These are phyloP conservation scores for Sialia sialis DNA, from an alignment of 2,113 vertebrate genomes.

Conservation along the genomic window DNA sequence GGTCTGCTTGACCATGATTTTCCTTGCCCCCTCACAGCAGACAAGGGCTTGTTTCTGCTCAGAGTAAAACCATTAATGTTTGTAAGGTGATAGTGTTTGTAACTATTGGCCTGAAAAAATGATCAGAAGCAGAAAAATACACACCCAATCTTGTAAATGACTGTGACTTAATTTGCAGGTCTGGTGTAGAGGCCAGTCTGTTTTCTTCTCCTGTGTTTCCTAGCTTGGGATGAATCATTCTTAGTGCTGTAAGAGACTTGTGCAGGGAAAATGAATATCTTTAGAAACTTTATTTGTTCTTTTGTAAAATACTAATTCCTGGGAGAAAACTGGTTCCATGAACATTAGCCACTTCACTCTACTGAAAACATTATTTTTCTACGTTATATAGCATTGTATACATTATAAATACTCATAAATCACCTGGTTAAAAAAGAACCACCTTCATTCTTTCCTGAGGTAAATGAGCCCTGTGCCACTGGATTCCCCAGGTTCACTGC, in stretches of 20 bases:
- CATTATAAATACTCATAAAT: not conserved
- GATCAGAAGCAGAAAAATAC: not conserved
- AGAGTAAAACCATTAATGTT: not conserved
- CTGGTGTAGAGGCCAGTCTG: not conserved
- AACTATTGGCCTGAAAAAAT: not conserved
- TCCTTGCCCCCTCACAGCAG: not conserved
- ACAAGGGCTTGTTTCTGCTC: not conserved
- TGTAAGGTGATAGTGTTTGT: not conserved
- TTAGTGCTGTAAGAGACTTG: not conserved
- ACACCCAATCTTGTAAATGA: not conserved
- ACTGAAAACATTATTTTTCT: not conserved
- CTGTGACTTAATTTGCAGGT: not conserved
- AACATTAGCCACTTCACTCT: not conserved
- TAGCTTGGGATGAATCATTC: not conserved
- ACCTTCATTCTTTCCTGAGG: not conserved
- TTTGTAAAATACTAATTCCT: not conserved
- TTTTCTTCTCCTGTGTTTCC: not conserved
- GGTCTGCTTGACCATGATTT: not conserved
- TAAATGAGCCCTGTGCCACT: not conserved
- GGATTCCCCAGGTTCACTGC: not conserved
- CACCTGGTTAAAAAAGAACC: not conserved
- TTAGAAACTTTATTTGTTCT: not conserved
- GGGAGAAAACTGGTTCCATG: not conserved
- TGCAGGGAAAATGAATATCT: not conserved
- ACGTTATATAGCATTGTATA: not conserved